Percentiles rank a stretch among this genome's conserved stretches.
phyloP scores from a whole-genome alignment of 2,797 vertebrate species.

The Gymnodraco acuticeps region DNA sequence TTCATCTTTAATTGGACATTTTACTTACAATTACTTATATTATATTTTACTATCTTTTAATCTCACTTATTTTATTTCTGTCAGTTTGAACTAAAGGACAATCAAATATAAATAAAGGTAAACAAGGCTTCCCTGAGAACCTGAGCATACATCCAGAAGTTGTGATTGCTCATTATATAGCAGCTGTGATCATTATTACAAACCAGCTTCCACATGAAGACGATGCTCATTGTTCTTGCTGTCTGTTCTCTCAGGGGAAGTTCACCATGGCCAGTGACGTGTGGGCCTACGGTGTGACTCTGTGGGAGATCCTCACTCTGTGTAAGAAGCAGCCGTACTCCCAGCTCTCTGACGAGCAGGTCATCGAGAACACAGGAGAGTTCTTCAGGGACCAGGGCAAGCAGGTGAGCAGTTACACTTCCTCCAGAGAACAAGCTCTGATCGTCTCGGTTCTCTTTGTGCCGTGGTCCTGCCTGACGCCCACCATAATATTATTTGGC shows the following conservation, averaged over 20 bases:
- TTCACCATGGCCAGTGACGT: constrained; percentile 98
- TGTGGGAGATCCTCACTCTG: constrained; percentile 96
- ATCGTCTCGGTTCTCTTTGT: neutral
- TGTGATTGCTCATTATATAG: neutral
- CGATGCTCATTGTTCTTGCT: neutral
- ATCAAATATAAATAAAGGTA: neutral
- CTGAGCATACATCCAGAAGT: neutral
- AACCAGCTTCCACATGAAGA: neutral
- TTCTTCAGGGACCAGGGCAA: constrained; percentile 96
- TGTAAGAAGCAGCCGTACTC: constrained; percentile 96
- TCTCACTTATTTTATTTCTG: too few species aligned
- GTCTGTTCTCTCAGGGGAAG: constrained; percentile 88
- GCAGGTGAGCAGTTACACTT: constrained; percentile 84
- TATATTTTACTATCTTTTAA: too few species aligned
- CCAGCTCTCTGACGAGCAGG: constrained; percentile 95
- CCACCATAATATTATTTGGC: too few species aligned
- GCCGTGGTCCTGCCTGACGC: too few species aligned
- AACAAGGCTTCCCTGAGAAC: neutral
- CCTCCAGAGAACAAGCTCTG: neutral
- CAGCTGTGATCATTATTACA: constrained; percentile 2
- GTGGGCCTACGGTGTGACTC: constrained; percentile 95
- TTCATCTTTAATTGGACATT: too few species aligned
- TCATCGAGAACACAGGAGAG: constrained; percentile 98
- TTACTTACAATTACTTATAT: too few species aligned
- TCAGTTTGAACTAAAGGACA: too few species aligned